A percentile compares a stretch with the other conserved stretches of the same genome.
phyloP scores from a whole-genome alignment of 64 coral and sea anemone species.

The Cladopsammia gracilis region DNA sequence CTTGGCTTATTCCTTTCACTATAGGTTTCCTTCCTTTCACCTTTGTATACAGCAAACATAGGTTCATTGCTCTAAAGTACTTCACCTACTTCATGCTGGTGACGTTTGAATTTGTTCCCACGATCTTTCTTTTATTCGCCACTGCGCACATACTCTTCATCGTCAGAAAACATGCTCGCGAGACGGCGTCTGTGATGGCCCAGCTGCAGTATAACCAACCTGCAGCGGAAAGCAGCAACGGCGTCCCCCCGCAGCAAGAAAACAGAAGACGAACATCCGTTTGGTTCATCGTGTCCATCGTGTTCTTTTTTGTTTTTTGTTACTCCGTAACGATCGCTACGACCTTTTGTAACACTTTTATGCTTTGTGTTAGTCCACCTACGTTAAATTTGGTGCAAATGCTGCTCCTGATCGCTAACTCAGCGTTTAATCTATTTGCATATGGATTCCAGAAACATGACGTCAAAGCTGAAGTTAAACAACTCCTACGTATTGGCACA shows the following conservation, averaged over 20 bases:
- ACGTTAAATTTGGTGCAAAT: not conserved
- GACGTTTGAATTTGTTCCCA: not conserved
- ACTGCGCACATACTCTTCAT: slow-evolving; percentile 16
- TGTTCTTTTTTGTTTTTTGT: not conserved
- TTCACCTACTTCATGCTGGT: not conserved
- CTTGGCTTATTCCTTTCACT: slow-evolving; percentile 4
- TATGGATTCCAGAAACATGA: slow-evolving; percentile 17
- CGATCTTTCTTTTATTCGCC: not conserved
- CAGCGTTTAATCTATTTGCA: slow-evolving; percentile 7
- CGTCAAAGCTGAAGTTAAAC: slow-evolving; percentile 17
- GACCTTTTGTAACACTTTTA: not conserved
- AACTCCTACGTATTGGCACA: not conserved
- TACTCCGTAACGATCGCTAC: not conserved
- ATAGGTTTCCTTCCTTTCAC: not conserved
- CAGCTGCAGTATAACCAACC: slow-evolving; percentile 12
- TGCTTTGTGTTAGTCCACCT: not conserved
- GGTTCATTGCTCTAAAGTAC: not conserved
- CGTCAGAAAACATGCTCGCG: slow-evolving; percentile 15
- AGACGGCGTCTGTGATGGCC: not conserved
- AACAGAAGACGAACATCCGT: not conserved
- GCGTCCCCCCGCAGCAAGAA: not conserved
- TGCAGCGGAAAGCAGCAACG: not conserved
- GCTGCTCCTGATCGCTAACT: not conserved
- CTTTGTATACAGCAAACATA: not conserved
- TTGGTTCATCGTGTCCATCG: not conserved